phyloP scores from a whole-genome alignment of 2,113 vertebrate genomes.

The Phaethon lepturus region DNA sequence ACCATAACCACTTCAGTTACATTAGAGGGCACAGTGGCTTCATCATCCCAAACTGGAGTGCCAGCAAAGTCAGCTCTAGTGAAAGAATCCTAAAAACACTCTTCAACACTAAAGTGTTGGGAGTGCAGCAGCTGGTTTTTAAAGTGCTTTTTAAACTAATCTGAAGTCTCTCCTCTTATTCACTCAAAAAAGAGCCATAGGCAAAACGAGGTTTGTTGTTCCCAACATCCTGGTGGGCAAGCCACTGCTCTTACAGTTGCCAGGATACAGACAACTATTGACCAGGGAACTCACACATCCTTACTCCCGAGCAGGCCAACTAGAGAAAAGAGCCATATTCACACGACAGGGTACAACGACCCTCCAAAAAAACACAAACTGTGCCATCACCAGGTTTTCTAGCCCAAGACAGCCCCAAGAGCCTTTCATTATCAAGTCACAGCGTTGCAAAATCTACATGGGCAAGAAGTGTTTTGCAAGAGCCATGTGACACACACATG shows the following conservation, averaged over 20 bases:
- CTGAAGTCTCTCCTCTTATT: background rate
- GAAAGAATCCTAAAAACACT: background rate
- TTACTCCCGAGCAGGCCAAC: too few relatives aligned
- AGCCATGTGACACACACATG: constrained; percentile 94
- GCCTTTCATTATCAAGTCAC: constrained; percentile 52
- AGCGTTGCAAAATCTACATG: constrained; percentile 77
- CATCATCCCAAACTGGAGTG: background rate
- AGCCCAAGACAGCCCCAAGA: background rate
- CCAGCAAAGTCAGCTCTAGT: rapidly evolving
- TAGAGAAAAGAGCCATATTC: background rate
- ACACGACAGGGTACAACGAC: rapidly evolving
- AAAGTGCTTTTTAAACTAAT: background rate
- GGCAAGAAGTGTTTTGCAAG: constrained; percentile 82
- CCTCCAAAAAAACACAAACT: background rate
- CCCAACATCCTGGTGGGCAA: background rate
- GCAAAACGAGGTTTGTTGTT: background rate
- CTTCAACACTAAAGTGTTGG: rapidly evolving
- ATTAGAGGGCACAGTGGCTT: background rate
- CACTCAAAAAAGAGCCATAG: background rate
- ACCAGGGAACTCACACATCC: background rate
- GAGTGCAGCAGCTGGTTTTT: rapidly evolving
- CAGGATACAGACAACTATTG: background rate
- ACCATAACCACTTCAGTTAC: background rate
- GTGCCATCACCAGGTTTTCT: background rate
- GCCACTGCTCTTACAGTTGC: background rate